phyloP scores from a whole-genome alignment of 2,797 vertebrate species.

The Aulostomus chinensis region DNA sequence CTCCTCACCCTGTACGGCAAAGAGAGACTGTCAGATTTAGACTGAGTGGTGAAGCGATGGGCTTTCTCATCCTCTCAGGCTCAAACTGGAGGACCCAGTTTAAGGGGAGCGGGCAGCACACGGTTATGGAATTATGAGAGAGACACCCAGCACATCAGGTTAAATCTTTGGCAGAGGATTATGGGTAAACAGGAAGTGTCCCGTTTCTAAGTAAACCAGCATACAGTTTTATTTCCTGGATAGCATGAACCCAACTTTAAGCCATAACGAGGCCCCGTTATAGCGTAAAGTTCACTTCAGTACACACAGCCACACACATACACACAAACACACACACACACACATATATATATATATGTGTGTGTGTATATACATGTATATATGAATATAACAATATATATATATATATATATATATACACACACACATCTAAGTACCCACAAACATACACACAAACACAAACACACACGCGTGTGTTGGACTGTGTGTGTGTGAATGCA shows the following conservation, averaged over 20 bases:
- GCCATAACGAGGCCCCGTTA: constrained; percentile 15
- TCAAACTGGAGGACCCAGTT: constrained; percentile 54
- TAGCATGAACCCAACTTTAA: constrained; percentile 10
- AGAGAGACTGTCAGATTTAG: constrained; percentile 66
- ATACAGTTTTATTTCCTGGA: constrained; percentile 36
- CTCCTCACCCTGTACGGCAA: constrained; percentile 53
- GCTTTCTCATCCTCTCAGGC: constrained; percentile 61
- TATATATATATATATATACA: too few relatives aligned
- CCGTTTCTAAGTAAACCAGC: constrained; percentile 11
- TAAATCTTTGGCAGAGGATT: constrained; percentile 42
- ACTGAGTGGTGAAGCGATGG: constrained; percentile 47
- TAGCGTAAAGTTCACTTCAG: too few relatives aligned
- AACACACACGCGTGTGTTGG: too few relatives aligned
- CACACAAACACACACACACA: too few relatives aligned
- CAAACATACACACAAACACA: too few relatives aligned
- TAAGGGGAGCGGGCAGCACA: constrained; percentile 45
- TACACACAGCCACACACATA: too few relatives aligned
- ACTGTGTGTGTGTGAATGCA: too few relatives aligned
- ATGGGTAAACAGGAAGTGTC: constrained; percentile 60
- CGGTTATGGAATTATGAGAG: constrained; percentile 41
- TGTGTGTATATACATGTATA: too few relatives aligned
- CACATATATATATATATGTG: too few relatives aligned
- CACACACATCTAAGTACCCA: too few relatives aligned
- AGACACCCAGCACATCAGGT: constrained; percentile 46
- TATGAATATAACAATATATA: too few relatives aligned